A percentile compares a stretch with the other conserved stretches of the same genome.
These are phyloP conservation scores for Cephus nigrinus DNA, from an alignment of 2,888 invertebrate genomes.

Conservation along the genomic window DNA sequence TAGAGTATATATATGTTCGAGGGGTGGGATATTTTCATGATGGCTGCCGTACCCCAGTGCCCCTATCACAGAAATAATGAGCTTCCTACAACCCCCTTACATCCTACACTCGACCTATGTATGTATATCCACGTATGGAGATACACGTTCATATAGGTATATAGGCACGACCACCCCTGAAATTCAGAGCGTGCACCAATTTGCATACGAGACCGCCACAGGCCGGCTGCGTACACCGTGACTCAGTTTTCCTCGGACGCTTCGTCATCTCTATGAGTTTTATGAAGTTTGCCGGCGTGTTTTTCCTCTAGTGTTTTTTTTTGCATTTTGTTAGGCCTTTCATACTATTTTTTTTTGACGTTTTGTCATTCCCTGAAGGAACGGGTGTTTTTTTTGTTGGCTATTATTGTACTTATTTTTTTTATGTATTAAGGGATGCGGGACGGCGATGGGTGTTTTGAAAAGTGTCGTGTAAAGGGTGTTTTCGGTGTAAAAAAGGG, in stretches of 20 bases:
- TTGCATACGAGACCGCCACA: conserved; percentile 44
- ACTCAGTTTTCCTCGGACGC: conserved; percentile 44
- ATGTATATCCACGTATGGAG: neutral
- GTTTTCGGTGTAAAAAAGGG: too few relatives aligned
- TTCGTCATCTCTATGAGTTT: conserved; percentile 1
- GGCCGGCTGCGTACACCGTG: conserved; percentile 50
- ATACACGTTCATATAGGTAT: conserved; percentile 1
- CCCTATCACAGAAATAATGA: conserved; percentile 29
- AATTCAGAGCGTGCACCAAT: conserved; percentile 35
- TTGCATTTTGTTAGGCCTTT: conserved; percentile 8
- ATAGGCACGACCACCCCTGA: neutral
- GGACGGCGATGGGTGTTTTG: too few relatives aligned
- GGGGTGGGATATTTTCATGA: conserved; percentile 7
- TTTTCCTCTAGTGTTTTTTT: conserved; percentile 4
- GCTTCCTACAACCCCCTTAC: conserved; percentile 28
- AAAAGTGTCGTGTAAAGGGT: too few relatives aligned
- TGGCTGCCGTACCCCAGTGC: conserved; percentile 23
- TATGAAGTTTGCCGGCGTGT: neutral
- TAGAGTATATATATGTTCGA: too few relatives aligned
- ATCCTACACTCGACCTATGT: conserved; percentile 7
- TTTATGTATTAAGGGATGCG: too few relatives aligned
- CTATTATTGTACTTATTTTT: too few relatives aligned
- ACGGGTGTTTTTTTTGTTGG: too few relatives aligned
- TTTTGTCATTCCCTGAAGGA: too few relatives aligned
- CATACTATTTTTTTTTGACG: neutral